Conservation (phyloP, 2,797 vertebrate genomes). For the Gymnoscopelus microlampas region DNA sequence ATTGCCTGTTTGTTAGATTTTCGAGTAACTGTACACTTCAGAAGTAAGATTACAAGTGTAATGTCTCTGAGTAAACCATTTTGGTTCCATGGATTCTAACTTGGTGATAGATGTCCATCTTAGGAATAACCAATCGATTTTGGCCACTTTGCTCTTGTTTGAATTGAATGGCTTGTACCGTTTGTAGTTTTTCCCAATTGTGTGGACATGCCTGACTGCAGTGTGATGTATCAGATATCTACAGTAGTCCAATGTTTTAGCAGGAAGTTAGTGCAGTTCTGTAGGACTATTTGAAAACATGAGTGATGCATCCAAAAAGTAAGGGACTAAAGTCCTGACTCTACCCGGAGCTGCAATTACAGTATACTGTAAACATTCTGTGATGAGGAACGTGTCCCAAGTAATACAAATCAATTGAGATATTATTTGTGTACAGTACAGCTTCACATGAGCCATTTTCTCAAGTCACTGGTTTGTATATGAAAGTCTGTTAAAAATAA, state of each 20-base stretch:
- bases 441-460: conserved; percentile 81
- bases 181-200: conserved; percentile 71
- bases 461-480: conserved; percentile 84
- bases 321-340: conserved; percentile 44
- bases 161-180: conserved; percentile 77
- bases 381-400: conserved; percentile 42
- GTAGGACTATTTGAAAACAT: conserved; percentile 63
- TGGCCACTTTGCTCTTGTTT: conserved; percentile 78
- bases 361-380: conserved; percentile 60
- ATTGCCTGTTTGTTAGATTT: conserved; percentile 74
- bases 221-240: conserved; percentile 73
- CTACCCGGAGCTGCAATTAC: conserved; percentile 40
- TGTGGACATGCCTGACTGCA: conserved; percentile 72
- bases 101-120: conserved; percentile 72
- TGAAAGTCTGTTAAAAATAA: conserved; percentile 82
- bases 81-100: conserved; percentile 69
- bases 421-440: conserved; percentile 70
- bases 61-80: conserved; percentile 77
- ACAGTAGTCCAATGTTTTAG: conserved; percentile 77
- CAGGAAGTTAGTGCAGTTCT: conserved; percentile 72
- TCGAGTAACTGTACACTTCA: conserved; percentile 72
- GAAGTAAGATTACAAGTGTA: conserved; percentile 66
- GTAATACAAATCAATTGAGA: conserved; percentile 44
- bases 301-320: conserved; percentile 50
- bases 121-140: conserved; percentile 69